Conservation (phyloP, 2,888 invertebrate genomes). For the Sesia bembeciformis region DNA sequence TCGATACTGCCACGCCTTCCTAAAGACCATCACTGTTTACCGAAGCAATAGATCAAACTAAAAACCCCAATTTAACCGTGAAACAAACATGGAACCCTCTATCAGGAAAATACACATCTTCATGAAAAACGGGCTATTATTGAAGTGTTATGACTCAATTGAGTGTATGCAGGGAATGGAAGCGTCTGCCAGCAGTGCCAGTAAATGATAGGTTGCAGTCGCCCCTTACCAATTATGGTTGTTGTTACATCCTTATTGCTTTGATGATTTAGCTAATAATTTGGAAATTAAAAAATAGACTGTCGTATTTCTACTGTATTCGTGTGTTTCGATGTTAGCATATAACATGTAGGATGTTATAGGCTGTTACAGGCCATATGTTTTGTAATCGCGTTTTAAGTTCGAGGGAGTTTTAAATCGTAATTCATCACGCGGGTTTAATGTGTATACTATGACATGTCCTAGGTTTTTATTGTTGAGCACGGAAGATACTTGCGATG, state of each 20-base stretch:
- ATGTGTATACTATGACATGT: too few species aligned
- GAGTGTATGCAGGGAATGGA: slow-evolving; percentile 38
- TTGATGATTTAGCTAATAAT: too few species aligned
- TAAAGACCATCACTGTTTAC: slow-evolving; percentile 19
- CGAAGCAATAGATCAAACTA: slow-evolving; percentile 51
- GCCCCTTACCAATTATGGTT: slow-evolving; percentile 18
- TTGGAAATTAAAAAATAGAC: too few species aligned
- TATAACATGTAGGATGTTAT: too few species aligned
- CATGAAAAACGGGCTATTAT: slow-evolving; percentile 40
- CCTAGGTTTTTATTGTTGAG: too few species aligned
- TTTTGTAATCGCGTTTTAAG: too few species aligned
- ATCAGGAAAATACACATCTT: slow-evolving; percentile 51
- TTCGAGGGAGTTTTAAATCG: too few species aligned
- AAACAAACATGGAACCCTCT: slow-evolving; percentile 44
- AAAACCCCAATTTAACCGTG: slow-evolving; percentile 41
- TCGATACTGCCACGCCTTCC: slow-evolving; percentile 4
- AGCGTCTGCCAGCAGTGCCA: slow-evolving; percentile 50
- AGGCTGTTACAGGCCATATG: too few species aligned
- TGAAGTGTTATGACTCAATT: slow-evolving; percentile 62
- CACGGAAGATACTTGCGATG: too few species aligned
- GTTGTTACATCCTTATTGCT: background rate
- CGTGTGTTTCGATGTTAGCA: too few species aligned
- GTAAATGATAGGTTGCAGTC: slow-evolving; percentile 50
- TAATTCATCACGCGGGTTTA: too few species aligned
- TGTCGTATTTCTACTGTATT: too few species aligned